Evolutionary conservation across 2,113 vertebrate genomes (phyloP), one percentile per base, ranked within the genome.

Genomic region (Regulus satrapa): DNA sequence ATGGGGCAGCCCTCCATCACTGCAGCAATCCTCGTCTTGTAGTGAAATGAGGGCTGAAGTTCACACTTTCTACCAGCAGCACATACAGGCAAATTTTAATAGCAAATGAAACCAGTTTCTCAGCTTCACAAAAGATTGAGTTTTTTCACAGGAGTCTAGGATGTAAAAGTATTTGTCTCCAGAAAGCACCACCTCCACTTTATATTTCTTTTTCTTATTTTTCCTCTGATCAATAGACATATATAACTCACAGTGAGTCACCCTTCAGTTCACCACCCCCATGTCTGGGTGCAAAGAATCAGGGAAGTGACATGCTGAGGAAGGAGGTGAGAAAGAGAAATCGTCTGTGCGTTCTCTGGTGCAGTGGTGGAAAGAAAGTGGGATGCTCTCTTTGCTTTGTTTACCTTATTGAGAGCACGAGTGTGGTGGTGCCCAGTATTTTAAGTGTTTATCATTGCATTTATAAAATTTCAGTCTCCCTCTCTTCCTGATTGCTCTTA

Each of bases 401-500:
- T 71, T 77, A 24, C 43, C 14, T 76, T 29, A 28, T 7, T 4
- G 5, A 75, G n/a, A 71, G 41, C 9, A 5, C 34, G 18, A 76
- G 14, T 61, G 31, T 20, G 8, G 31, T 20, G 8, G 20, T 34
- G 21, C 36, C n/a, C 5, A 1, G 6, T 61, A n/a, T 83, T 89
- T 92, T 61, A 83, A 38, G 32, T n/a, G 17, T 79, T 92, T 41
- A 77, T 34, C 83, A 21, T 16, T 24, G 54, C 3, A 14, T 40
- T 66, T 54, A 41, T 16, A 85, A 82, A 89, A 81, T 45, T 63
- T 45, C 12, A 26, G 11, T n/a, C 26, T 48, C 21, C 11, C 71
- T 46, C 13, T 76, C n/a, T 69, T 41, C 36, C 63, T 18, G 36
- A 31, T 32, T 0, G 0, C 16, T 76, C 18, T 58, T 48, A 45